phyloP scores from a whole-genome alignment of 2,797 vertebrate genomes.

The Acipenser transmontanus region DNA sequence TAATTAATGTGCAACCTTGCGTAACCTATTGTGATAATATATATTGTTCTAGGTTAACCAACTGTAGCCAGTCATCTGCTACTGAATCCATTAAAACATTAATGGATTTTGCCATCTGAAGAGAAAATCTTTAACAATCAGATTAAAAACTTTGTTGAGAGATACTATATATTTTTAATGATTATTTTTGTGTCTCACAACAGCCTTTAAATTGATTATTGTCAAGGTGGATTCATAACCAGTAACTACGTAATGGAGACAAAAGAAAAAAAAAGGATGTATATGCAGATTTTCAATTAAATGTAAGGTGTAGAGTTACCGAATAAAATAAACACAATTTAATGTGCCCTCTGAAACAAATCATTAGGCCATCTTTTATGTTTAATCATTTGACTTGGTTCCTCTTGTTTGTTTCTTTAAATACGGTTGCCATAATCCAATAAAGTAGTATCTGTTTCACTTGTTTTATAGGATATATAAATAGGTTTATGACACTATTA shows the following conservation, averaged over 20 bases:
- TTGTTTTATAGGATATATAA: constrained; percentile 16
- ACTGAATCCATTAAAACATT: constrained; percentile 8
- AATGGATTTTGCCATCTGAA: constrained; percentile 9
- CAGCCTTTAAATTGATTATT: too few species aligned
- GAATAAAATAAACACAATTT: not conserved
- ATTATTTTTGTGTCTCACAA: too few species aligned
- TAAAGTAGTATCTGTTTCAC: not conserved
- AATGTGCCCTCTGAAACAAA: not conserved
- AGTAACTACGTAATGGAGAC: too few species aligned
- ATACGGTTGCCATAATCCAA: not conserved
- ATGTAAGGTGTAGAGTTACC: not conserved
- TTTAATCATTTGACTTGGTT: not conserved
- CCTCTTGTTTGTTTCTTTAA: constrained; percentile 7
- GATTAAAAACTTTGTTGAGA: too few species aligned
- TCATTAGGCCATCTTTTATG: not conserved
- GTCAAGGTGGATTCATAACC: too few species aligned
- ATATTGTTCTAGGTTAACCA: not conserved
- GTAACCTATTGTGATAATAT: constrained; percentile 1
- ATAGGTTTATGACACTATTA: constrained; percentile 5
- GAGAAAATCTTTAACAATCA: not conserved
- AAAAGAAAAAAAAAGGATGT: too few species aligned
- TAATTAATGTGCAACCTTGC: constrained; percentile 4
- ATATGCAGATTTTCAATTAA: not conserved
- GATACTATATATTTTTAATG: too few species aligned
- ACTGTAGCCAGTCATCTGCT: constrained; percentile 1